These are phyloP conservation scores for Gryllus longicercus DNA, from an alignment of 2,888 invertebrate species.

Conservation along the genomic window DNA sequence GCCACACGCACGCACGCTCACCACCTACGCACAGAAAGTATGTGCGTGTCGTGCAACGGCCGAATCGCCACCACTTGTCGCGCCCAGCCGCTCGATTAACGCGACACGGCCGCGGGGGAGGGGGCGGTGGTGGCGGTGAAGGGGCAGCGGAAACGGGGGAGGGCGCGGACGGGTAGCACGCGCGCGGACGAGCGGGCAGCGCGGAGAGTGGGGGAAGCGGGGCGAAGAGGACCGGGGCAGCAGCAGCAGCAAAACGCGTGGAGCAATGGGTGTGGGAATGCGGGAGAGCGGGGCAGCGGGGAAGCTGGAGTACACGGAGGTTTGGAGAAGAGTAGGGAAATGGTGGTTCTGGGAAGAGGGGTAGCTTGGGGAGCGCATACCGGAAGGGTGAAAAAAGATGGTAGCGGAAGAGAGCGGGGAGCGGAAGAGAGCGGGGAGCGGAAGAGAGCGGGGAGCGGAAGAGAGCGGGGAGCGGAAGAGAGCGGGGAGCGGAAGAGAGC, in stretches of 20 bases:
- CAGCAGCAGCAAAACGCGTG: no score
- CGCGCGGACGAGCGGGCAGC: background rate
- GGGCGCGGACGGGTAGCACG: background rate
- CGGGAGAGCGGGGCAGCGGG: background rate
- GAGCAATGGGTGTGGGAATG: background rate
- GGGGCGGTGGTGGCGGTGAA: background rate
- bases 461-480: no score
- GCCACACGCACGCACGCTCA: background rate
- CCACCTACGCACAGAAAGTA: background rate
- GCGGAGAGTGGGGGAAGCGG: no score
- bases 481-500: no score
- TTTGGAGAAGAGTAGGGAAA: no score
- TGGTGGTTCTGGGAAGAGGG: no score
- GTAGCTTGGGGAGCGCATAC: background rate
- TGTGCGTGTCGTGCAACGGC: background rate
- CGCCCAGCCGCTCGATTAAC: slow-evolving; percentile 8
- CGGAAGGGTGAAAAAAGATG: background rate
- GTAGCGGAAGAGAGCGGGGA: no score
- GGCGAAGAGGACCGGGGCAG: no score
- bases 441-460: no score
- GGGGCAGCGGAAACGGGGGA: background rate
- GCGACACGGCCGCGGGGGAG: background rate
- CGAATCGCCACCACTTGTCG: slow-evolving; percentile 17
- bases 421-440: no score
- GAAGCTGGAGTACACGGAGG: no score